phyloP scores from a whole-genome alignment of 2,888 invertebrate species.

The Ormyrus thymus region DNA sequence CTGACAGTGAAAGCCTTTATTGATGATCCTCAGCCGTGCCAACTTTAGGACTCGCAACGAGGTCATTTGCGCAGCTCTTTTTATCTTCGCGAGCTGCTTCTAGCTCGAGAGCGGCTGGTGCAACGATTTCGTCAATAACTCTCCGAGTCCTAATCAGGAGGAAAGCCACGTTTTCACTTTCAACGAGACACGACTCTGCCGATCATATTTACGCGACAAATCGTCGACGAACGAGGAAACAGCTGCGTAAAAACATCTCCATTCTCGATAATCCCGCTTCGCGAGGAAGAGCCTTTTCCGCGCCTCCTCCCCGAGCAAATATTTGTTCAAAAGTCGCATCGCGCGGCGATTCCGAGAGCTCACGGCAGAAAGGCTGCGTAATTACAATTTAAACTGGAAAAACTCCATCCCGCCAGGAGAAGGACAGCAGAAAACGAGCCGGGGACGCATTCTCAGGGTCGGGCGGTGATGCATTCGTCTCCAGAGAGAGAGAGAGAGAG shows the following conservation, averaged over 20 bases:
- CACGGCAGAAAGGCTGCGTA: neutral
- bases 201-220: neutral
- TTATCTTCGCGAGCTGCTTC: neutral
- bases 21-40: conserved; percentile 19
- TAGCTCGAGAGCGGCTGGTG: too few species aligned
- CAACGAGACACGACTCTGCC: neutral
- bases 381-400: conserved; percentile 8
- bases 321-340: neutral
- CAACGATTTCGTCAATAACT: too few species aligned
- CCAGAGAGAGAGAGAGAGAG: neutral
- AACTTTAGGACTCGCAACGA: conserved; percentile 33
- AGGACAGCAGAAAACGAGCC: neutral
- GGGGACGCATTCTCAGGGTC: neutral
- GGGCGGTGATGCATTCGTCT: neutral
- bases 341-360: too few species aligned
- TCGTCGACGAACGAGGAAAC: neutral
- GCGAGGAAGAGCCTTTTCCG: too few species aligned
- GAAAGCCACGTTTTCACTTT: neutral
- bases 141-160: too few species aligned
- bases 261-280: too few species aligned
- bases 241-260: too few species aligned
- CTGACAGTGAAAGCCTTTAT: conserved; percentile 29
- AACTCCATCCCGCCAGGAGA: neutral
- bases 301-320: neutral
- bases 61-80: conserved; percentile 19